Evolutionary conservation across 2,888 invertebrate species (phyloP).

Genomic region (Leptura quadrifasciata): DNA sequence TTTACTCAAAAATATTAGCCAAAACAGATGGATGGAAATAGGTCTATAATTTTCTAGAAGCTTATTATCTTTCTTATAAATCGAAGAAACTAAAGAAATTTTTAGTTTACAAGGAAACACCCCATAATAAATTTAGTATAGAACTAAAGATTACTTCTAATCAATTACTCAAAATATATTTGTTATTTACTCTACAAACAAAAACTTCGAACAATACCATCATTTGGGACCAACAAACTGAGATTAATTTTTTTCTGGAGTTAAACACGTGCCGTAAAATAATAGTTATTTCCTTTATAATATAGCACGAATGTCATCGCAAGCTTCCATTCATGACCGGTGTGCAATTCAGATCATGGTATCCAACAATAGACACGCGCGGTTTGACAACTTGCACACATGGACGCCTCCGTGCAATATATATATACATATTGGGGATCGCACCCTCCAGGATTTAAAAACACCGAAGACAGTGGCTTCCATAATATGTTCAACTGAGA

Average conservation of each 20-base stretch:
- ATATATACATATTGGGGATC: constrained; percentile 61
- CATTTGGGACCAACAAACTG: not conserved
- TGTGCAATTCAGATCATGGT: constrained; percentile 55
- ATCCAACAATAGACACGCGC: constrained; percentile 68
- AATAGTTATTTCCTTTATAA: constrained; percentile 45
- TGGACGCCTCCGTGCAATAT: constrained; percentile 70
- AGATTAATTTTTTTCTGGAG: constrained; percentile 29
- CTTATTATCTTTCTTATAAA: too few species aligned
- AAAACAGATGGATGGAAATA: too few species aligned
- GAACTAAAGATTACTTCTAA: not conserved
- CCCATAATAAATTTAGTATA: not conserved
- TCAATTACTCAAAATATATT: not conserved
- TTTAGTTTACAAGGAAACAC: too few species aligned
- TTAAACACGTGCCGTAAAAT: constrained; percentile 47
- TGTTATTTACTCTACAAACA: not conserved
- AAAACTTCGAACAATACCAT: not conserved
- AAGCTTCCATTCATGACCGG: constrained; percentile 54
- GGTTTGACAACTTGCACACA: constrained; percentile 71
- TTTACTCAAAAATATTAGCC: too few species aligned
- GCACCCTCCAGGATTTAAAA: constrained; percentile 55
- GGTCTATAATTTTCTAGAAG: too few species aligned
- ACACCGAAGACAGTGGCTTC: constrained; percentile 42
- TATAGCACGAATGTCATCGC: constrained; percentile 44
- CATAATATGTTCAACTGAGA: not conserved
- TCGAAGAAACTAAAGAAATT: too few species aligned